Base-by-base conservation (phyloP, 2,113 vertebrate genomes). In the Polypterus senegalus region DNA sequence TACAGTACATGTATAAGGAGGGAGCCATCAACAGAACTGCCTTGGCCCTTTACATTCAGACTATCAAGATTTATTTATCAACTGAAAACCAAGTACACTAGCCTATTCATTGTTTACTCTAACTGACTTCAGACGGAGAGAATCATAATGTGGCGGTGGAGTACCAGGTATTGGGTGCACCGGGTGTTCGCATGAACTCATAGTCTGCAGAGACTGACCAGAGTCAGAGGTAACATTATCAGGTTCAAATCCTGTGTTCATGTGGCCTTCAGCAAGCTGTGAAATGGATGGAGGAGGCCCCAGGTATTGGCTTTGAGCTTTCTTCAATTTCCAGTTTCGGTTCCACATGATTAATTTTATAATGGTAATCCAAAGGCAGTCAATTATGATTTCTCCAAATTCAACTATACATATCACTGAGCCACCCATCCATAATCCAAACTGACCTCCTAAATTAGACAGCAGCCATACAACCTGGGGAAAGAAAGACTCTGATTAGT, bases 391-490 rank as follows among this genome's bases (percentile, higher is more conserved):
- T 64, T 90, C 88, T 2, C 74, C 83, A 0, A 89, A 85, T 61
- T 90, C 88, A 0, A 90, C 86, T 66, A 90, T 79, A 71, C 88
- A 90, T 59, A 90, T 73, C 68, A 90, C 85, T 0, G 88, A 90
- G 67, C 88, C 88, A 0, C 88, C 88, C 88, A 90, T 90, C 88
- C 88, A 90, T 79, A 89, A 88, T 51, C 88, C 86, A 0, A 90
- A 90, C 66, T 89, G 88, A 4, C 88, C 87, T 0, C 88, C 88
- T 59, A 89, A 72, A 58, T 66, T 88, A 0, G 88, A 90, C n/a
- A 88, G 84, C 62, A 90, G 76, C 86, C 85, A 89, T 5, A 89
- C 87, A 0, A 89, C 80, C 88, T 90, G 73, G 0, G 53, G 61
- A 9, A n/a, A 48, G 51, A 5, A 1, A 6, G 9, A 4, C 1